Conservation (phyloP, 2,113 vertebrate genomes). For the Callaeas wilsoni region DNA sequence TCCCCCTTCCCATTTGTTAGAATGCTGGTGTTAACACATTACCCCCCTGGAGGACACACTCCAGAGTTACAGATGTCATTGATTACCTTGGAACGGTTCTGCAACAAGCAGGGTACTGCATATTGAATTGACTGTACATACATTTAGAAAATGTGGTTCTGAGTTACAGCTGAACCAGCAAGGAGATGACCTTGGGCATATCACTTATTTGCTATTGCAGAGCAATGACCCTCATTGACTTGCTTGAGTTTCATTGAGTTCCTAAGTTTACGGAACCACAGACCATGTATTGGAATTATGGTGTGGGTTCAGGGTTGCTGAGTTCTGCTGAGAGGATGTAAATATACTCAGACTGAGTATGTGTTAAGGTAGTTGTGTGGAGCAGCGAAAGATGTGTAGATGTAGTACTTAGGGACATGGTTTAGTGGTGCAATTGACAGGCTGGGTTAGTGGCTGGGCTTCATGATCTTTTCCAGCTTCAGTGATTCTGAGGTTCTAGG, state of each 20-base stretch:
- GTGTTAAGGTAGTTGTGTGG: not conserved
- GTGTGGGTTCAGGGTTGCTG: not conserved
- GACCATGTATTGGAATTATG: accelerated
- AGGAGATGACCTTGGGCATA: not conserved
- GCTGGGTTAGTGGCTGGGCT: not conserved
- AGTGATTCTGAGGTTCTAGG: not conserved
- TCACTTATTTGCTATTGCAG: not conserved
- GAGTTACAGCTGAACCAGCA: not conserved
- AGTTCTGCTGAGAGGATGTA: not conserved
- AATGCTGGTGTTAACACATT: not conserved
- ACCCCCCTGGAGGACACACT: not conserved
- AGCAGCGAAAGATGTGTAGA: not conserved
- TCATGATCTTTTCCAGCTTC: not conserved
- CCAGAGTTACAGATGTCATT: not conserved
- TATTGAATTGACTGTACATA: not conserved
- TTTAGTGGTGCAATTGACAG: not conserved
- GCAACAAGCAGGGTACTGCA: not conserved
- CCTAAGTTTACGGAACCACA: not conserved
- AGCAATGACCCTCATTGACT: not conserved
- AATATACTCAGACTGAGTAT: accelerated
- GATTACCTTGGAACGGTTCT: not conserved
- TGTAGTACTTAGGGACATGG: not conserved
- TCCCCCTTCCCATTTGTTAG: not conserved
- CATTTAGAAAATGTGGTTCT: not conserved
- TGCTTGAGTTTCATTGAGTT: not conserved